phyloP scores from a whole-genome alignment of 2,888 invertebrate genomes.

The Acanthosepion esculentum region DNA sequence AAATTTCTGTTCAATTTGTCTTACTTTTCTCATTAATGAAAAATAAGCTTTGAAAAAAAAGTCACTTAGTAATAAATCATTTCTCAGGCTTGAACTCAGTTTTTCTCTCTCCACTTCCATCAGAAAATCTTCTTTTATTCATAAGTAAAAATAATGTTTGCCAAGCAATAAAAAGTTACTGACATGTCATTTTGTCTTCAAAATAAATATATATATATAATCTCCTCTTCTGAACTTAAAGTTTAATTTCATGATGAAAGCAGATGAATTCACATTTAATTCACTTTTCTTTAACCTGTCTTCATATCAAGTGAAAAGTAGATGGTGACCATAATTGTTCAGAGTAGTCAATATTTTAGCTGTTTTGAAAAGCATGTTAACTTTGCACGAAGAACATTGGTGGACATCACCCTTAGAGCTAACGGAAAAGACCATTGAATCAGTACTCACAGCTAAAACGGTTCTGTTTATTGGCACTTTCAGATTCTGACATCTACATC shows the following conservation, averaged over 20 bases:
- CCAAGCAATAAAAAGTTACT: not conserved
- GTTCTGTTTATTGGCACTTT: conserved; percentile 33
- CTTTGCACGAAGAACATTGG: conserved; percentile 11
- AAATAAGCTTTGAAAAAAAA: not conserved
- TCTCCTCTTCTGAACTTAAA: not conserved
- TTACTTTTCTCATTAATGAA: not conserved
- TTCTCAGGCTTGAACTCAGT: not conserved
- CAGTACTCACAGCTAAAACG: not conserved
- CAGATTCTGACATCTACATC: not conserved
- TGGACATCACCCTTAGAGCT: not conserved
- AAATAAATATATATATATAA: not conserved
- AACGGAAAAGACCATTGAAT: not conserved
- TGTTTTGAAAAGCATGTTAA: not conserved
- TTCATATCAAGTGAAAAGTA: not conserved
- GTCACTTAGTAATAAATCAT: not conserved
- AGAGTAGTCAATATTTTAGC: conserved; percentile 21
- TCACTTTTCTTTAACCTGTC: not conserved
- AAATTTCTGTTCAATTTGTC: not conserved
- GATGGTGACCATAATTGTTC: not conserved
- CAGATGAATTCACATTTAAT: not conserved
- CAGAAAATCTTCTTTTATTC: not conserved
- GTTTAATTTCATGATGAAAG: not conserved
- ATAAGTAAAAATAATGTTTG: not conserved
- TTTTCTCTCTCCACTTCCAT: not conserved
- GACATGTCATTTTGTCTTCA: not conserved